phyloP scores from a whole-genome alignment of 2,113 vertebrate species.

The Notothenia rossii region DNA sequence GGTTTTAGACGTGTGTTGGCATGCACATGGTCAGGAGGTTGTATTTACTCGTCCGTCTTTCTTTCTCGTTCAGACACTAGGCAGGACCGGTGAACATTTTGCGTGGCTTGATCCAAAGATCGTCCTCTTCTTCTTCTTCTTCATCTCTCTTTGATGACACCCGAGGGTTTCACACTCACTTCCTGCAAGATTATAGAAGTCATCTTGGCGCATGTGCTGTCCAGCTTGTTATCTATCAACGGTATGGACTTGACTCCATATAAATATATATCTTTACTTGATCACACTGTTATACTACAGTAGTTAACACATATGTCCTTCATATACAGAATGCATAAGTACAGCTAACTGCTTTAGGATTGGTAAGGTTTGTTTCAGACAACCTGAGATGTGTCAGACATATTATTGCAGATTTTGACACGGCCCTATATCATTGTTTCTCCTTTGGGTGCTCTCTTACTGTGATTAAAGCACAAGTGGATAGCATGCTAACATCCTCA shows the following conservation, averaged over 20 bases:
- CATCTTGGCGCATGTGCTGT: constrained; percentile 75
- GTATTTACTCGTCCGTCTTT: constrained; percentile 55
- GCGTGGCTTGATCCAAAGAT: constrained; percentile 85
- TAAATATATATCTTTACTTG: constrained; percentile 66
- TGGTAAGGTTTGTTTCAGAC: constrained; percentile 59
- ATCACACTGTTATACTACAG: constrained; percentile 58
- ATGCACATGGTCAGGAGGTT: constrained; percentile 41
- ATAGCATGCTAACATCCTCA: constrained; percentile 70
- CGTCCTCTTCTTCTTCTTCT: constrained; percentile 13
- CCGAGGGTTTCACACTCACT: constrained; percentile 51
- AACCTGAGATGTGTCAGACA: constrained; percentile 43
- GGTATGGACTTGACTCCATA: constrained; percentile 67
- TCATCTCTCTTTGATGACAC: constrained; percentile 50
- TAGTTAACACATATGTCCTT: constrained; percentile 60
- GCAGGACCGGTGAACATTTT: constrained; percentile 65
- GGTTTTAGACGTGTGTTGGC: constrained; percentile 39
- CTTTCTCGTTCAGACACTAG: constrained; percentile 60
- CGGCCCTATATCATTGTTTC: constrained; percentile 46
- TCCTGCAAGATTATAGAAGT: constrained; percentile 55
- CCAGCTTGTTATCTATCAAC: constrained; percentile 72
- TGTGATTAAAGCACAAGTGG: constrained; percentile 80
- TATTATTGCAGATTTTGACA: constrained; percentile 52
- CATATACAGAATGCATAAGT: constrained; percentile 75
- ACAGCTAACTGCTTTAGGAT: constrained; percentile 68
- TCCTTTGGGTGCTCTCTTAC: constrained; percentile 67